Evolutionary conservation across 53 echinoderm and acorn worm species (phyloP).

Genomic region (Astropecten irregularis): DNA sequence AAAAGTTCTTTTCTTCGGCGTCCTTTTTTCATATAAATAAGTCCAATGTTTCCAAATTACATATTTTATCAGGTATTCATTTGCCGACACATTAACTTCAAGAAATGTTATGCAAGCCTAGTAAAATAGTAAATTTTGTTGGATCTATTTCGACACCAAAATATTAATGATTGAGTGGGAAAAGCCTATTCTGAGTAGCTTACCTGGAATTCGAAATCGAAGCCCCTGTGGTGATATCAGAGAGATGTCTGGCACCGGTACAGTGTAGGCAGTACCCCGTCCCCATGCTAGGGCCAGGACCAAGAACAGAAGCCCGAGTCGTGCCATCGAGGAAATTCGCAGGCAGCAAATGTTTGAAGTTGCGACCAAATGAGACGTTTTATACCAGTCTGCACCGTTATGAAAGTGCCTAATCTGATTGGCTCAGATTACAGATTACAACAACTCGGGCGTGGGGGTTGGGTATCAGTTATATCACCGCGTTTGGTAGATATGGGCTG

Average conservation of each 20-base stretch:
- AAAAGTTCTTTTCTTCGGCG: too few species aligned
- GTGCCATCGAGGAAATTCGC: not conserved
- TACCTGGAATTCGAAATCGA: constrained; percentile 59
- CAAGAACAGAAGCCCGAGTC: not conserved
- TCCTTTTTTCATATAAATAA: too few species aligned
- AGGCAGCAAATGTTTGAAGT: too few species aligned
- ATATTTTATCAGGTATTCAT: not conserved
- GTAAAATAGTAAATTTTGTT: not conserved
- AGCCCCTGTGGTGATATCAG: constrained; percentile 55
- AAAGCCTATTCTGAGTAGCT: too few species aligned
- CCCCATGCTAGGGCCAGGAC: not conserved
- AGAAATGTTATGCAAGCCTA: not conserved
- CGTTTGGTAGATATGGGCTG: too few species aligned
- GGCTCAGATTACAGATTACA: too few species aligned
- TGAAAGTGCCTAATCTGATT: too few species aligned
- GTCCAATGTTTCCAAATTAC: not conserved
- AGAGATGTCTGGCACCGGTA: constrained; percentile 37
- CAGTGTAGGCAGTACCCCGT: constrained; percentile 24
- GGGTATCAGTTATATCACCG: too few species aligned
- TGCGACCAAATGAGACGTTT: too few species aligned
- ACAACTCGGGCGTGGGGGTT: too few species aligned
- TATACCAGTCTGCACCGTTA: too few species aligned
- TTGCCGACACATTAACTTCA: not conserved
- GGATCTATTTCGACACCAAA: not conserved
- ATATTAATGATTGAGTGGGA: too few species aligned